These are phyloP conservation scores for Aspidiotus rigidus DNA, from an alignment of 2,888 invertebrate genomes.

Conservation along the genomic window DNA sequence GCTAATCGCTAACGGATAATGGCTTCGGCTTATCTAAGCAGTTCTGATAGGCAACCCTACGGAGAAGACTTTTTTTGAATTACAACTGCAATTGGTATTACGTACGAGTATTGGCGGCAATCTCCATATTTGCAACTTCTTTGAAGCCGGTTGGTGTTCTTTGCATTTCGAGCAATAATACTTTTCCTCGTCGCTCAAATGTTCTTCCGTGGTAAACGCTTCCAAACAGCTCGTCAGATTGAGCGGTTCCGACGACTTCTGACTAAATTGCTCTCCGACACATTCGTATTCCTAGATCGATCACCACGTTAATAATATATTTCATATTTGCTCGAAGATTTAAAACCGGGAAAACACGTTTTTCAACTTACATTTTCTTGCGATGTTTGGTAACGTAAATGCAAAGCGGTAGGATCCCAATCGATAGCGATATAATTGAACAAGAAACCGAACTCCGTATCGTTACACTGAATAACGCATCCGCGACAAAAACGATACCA, in stretches of 20 bases:
- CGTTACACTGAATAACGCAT: constrained; percentile 63
- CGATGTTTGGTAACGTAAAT: constrained; percentile 74
- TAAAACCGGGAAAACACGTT: too few species aligned
- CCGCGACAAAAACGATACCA: constrained; percentile 80
- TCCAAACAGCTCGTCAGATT: constrained; percentile 75
- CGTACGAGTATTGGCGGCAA: constrained; percentile 76
- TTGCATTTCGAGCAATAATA: constrained; percentile 80
- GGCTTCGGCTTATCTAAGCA: too few species aligned
- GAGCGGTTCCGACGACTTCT: constrained; percentile 68
- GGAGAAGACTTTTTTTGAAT: background rate
- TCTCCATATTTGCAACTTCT: constrained; percentile 85
- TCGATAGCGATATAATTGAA: constrained; percentile 64
- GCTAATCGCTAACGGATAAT: too few species aligned
- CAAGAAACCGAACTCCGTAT: constrained; percentile 42
- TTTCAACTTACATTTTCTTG: constrained; percentile 54
- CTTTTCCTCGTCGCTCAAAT: constrained; percentile 63
- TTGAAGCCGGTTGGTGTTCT: constrained; percentile 72
- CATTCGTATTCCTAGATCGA: constrained; percentile 63
- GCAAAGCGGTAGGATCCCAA: constrained; percentile 90
- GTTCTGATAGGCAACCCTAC: background rate
- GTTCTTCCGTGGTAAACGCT: constrained; percentile 80
- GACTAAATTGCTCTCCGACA: constrained; percentile 51
- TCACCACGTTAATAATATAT: background rate
- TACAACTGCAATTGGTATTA: constrained; percentile 31
- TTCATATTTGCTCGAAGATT: too few species aligned